These are phyloP conservation scores for Epizoanthus fatuus DNA, from an alignment of 92 coral and sea anemone genomes.

Conservation along the genomic window DNA sequence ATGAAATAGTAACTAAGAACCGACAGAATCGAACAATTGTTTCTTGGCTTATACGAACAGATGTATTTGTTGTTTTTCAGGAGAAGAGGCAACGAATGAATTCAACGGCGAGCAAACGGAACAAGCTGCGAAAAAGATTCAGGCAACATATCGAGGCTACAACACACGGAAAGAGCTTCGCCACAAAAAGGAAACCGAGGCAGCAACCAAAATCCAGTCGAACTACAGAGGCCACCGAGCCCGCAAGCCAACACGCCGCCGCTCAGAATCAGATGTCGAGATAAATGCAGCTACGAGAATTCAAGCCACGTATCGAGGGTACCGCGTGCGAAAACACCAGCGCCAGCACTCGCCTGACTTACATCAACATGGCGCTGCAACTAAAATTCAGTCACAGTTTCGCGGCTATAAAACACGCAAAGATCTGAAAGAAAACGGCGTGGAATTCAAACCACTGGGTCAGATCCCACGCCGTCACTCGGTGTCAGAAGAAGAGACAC, in stretches of 20 bases:
- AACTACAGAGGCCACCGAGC: constrained; percentile 63
- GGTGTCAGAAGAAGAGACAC: neutral
- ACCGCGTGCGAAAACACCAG: constrained; percentile 50
- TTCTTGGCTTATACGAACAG: neutral
- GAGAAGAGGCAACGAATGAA: neutral
- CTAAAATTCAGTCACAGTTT: constrained; percentile 59
- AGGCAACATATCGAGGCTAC: constrained; percentile 84
- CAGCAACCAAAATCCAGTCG: constrained; percentile 78
- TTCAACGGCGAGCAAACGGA: constrained; percentile 25
- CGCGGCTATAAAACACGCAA: constrained; percentile 69
- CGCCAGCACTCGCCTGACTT: neutral
- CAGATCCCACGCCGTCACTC: neutral
- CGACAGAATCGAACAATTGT: too few species aligned
- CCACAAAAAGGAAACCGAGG: constrained; percentile 46
- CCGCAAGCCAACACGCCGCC: constrained; percentile 25
- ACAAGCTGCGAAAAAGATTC: constrained; percentile 78
- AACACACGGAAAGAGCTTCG: constrained; percentile 47
- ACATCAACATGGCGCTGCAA: constrained; percentile 27
- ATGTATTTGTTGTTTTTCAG: neutral
- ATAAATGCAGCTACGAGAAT: constrained; percentile 78
- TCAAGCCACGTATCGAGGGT: constrained; percentile 86
- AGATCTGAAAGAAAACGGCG: constrained; percentile 19
- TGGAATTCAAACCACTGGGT: neutral
- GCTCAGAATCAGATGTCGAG: constrained; percentile 39
- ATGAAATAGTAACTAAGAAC: too few species aligned